Percentiles rank a stretch among this genome's conserved stretches.
phyloP scores from a whole-genome alignment of 1,140 invertebrate species.

The Papilio polyxenes region DNA sequence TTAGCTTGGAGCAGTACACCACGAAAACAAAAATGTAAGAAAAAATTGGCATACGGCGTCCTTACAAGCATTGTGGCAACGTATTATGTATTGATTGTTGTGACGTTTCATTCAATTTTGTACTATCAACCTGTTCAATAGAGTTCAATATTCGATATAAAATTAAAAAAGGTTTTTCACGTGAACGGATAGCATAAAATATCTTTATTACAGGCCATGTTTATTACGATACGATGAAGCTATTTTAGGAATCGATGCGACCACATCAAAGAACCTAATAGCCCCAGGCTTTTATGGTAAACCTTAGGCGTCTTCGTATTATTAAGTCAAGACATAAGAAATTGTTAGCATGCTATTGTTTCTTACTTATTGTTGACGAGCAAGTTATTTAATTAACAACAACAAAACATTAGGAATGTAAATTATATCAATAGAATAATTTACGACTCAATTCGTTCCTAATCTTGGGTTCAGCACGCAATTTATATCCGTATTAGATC shows the following conservation, averaged over 20 bases:
- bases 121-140: conserved; percentile 38
- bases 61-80: conserved; percentile 46
- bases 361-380: not conserved
- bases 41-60: conserved; percentile 45
- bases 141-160: conserved; percentile 38
- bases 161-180: conserved; percentile 44
- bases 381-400: not conserved
- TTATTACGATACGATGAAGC: conserved; percentile 53
- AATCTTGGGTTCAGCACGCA: conserved; percentile 27
- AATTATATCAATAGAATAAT: conserved; percentile 15
- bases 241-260: conserved; percentile 55
- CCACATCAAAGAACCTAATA: conserved; percentile 54
- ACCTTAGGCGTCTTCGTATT: conserved; percentile 20
- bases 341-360: not conserved
- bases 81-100: conserved; percentile 39
- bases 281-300: conserved; percentile 35
- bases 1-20: conserved; percentile 38
- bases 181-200: conserved; percentile 49
- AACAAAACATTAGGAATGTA: conserved; percentile 8
- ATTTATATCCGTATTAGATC: conserved; percentile 27
- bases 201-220: conserved; percentile 56
- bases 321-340: conserved; percentile 3
- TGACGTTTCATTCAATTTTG: conserved; percentile 36
- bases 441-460: conserved; percentile 7
- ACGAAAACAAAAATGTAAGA: conserved; percentile 45